These are phyloP conservation scores for human (Homo sapiens) DNA, from an alignment of 2,113 vertebrate genomes.

Conservation along the genomic window GRCh38 chr17:11524001-11524500, in stretches of 20 bases:
- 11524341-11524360: neutral
- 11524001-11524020: no score
- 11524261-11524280: neutral
- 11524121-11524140: neutral
- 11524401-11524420: neutral
- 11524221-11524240: neutral
- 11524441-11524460: neutral
- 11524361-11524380: neutral
- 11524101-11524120: neutral
- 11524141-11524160: neutral
- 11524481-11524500: no score
- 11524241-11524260: neutral
- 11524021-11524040: no score
- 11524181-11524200: neutral
- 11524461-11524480: no score
- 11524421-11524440: neutral
- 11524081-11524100: no score
- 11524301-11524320: neutral
- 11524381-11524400: neutral
- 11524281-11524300: neutral
- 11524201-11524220: neutral
- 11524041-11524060: no score
- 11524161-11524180: neutral
- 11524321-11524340: neutral
- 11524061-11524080: no score